These are phyloP conservation scores for Cephus pygmeus DNA, from an alignment of 2,888 invertebrate genomes.

Conservation along the genomic window DNA sequence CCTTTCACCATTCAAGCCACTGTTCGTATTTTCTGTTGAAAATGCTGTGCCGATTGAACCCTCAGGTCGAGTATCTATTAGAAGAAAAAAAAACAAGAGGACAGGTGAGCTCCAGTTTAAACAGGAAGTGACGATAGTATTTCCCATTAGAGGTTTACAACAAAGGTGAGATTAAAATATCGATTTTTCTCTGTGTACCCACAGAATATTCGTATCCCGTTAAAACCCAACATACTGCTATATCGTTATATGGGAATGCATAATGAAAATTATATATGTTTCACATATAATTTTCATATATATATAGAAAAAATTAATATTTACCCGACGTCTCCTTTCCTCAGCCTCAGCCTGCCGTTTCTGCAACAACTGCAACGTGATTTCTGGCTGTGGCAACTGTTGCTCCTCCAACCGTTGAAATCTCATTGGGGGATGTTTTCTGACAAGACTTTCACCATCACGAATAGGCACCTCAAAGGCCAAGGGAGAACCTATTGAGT, in stretches of 20 bases:
- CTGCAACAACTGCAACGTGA: constrained; percentile 73
- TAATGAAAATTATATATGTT: neutral
- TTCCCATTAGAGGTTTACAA: neutral
- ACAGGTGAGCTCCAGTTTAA: neutral
- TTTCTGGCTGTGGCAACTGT: constrained; percentile 68
- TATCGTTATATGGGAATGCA: neutral
- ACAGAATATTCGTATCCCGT: neutral
- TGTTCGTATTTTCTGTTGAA: constrained; percentile 28
- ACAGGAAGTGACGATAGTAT: neutral
- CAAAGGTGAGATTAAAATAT: neutral
- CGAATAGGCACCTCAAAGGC: constrained; percentile 40
- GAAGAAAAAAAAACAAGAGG: neutral
- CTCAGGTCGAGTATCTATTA: constrained; percentile 39
- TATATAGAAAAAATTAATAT: neutral
- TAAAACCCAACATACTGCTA: neutral
- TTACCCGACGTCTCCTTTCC: constrained; percentile 72
- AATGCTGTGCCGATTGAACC: constrained; percentile 40
- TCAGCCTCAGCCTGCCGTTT: constrained; percentile 81
- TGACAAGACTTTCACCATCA: constrained; percentile 63
- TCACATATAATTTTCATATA: neutral
- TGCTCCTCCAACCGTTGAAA: constrained; percentile 76
- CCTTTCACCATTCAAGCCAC: neutral
- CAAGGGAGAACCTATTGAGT: constrained; percentile 33
- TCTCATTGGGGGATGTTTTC: constrained; percentile 75
- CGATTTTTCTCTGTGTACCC: neutral